Percentiles rank a stretch among this genome's conserved stretches.
These are phyloP conservation scores for Centruroides vittatus DNA, from an alignment of 1,140 invertebrate genomes.

Conservation along the genomic window DNA sequence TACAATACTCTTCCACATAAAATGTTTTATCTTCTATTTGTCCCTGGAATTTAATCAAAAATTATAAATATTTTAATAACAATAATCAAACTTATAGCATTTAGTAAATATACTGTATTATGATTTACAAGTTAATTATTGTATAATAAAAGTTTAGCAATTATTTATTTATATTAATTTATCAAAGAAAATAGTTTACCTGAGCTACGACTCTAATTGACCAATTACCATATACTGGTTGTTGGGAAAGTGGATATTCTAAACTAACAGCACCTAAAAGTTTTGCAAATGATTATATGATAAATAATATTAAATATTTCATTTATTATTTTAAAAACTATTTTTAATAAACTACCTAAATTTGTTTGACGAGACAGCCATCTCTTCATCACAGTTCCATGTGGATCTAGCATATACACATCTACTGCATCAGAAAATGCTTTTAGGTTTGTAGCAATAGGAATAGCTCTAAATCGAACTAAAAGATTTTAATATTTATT, in stretches of 20 bases:
- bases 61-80: not conserved
- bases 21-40: constrained; percentile 74
- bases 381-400: constrained; percentile 64
- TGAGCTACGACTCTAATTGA: constrained; percentile 74
- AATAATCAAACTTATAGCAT: not conserved
- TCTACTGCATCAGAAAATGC: constrained; percentile 76
- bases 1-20: constrained; percentile 86
- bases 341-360: constrained; percentile 22
- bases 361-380: constrained; percentile 71
- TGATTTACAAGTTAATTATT: not conserved
- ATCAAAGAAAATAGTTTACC: constrained; percentile 8
- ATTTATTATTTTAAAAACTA: too few species aligned
- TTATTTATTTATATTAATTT: not conserved
- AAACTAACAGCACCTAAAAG: constrained; percentile 69
- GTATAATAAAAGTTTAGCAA: not conserved
- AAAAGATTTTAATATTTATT: constrained; percentile 6
- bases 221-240: constrained; percentile 85
- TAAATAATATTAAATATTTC: too few species aligned
- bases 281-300: too few species aligned
- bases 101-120: not conserved
- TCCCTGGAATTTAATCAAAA: constrained; percentile 28
- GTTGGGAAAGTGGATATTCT: constrained; percentile 75
- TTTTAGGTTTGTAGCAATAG: constrained; percentile 73
- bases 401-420: constrained; percentile 76
- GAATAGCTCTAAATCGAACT: constrained; percentile 75